Base-by-base conservation (phyloP, 2,113 vertebrate species). In the Nanorana parkeri region DNA sequence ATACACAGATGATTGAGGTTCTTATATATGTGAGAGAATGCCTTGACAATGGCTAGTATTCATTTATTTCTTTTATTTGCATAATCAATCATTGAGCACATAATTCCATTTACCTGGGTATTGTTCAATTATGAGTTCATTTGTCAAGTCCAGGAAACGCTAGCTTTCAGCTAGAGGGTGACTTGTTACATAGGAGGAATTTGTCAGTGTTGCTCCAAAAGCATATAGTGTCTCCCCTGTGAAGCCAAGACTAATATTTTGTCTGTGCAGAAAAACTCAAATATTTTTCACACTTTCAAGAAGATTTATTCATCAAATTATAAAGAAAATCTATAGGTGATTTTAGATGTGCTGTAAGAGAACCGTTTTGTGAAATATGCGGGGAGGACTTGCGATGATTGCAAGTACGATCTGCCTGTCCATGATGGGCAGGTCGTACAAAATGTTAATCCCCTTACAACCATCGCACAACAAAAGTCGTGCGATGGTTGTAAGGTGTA, bases 221-320 rank as follows among this genome's bases (percentile, higher is more conserved):
- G 86, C 89, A 84, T 90, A 87, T 86, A 91, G 89, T 87, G 87
- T 90, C 89, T 93, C 83, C 17, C 86, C 88, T 81, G 64, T 75
- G 75, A 88, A 90, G 92, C 91, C 91, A 94, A 94, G 88, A 93
- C 89, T 93, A 93, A 93, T 93, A 92, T 93, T 93, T 92, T 91
- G 79, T 91, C 92, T 93, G 88, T 84, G 87, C 90, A 92, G 85
- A 89, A 89, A 92, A 93, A 89, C 76, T 88, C 83, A 86, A 89
- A 84, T 77, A 84, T 93, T 93, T 92, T 92, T 86, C 89, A 89
- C 68, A 86, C 89, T 90, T 90, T 47, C 41, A 47, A 11, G 11
- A 47, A 47, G 41, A 60, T 36, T 56, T 73, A 32, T 16, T 13
- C 19, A 23, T 10, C 21, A 73, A 73, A 8, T 54, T 28, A 11